Evolutionary conservation across 2,888 invertebrate species (phyloP), one percentile per base, ranked within the genome.

Genomic region (Drosophila ezoana): DNA sequence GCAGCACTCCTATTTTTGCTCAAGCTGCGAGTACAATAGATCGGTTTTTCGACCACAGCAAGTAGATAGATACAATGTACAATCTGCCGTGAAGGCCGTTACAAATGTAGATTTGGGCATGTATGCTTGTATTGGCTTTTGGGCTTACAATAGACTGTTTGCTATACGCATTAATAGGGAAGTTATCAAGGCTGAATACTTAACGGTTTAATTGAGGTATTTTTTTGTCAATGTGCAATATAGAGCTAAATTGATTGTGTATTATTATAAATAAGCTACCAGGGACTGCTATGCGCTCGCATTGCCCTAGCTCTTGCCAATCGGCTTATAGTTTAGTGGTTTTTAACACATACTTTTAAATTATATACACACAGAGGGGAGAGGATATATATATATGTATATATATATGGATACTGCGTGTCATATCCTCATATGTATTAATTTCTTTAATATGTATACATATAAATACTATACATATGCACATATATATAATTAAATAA

Each of bases 121-220:
- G 57, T 61, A 49, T 48, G 20, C 38, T 37, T 54, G n/a, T 35
- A 49, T 83, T 72, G 70, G 51, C 35, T 70, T 68, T 71, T 69
- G 23, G 71, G 65, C 59, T 76, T 81, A 72, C 54, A 45, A 48
- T 65, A 44, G 53, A 54, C 53, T 49, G 52, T 59, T 52, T 28
- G 40, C 18, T 62, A 56, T 48, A 57, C 37, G 33, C 20, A 72
- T 76, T 82, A 70, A 77, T 82, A 72, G 83, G 86, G 86, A 86
- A 87, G 80, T 65, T 86, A 68, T 80, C 75, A 83, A 86, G 83
- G 83, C 54, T 68, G 58, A 41, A 48, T 71, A 48, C 56, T 79
- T 74, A 66, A 82, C 77, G 64, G 64, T 66, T 66, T 41, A 44
- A 40, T 49, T 45, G 52, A 14, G 38, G 51, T 33, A 59, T 43